Base-by-base conservation (phyloP, 2,113 vertebrate species). In the Thunnus thynnus region DNA sequence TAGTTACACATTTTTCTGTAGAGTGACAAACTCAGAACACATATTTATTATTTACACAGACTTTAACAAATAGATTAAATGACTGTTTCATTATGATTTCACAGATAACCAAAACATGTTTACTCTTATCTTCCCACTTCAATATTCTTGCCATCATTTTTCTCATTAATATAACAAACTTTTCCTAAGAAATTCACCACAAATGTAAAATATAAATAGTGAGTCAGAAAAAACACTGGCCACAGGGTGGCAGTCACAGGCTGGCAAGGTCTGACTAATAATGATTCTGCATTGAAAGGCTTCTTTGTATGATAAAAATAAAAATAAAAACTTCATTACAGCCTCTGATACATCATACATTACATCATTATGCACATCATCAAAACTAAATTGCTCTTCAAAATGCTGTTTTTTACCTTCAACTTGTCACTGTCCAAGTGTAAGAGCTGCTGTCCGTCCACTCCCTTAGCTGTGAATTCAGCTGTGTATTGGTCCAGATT, bases 401-500 rank as follows among this genome's bases (percentile, higher is more conserved):
- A n/a, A 13, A 9, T 52, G 8, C 2, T 22, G 1, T 13, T 25
- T 36, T 75, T 68, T 69, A 96, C 97, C 96, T 98, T 97, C 56
- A 98, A 74, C 89, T 94, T 96, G 44, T 97, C 96, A 46, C 96
- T 97, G 94, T 97, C 96, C 8, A 97, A 92, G 32, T 95, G 91
- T 90, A 97, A 92, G 46, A 97, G 87, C 87, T 97, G 96, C 76
- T 95, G 95, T 25, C 97, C 96, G 9, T 97, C 95, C 52, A 96
- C 70, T 10, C 93, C 95, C 79, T 95, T 96, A 30, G 94, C 85
- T 2, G 94, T 97, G 89, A 98, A 97, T 80, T 97, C 96, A 3
- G 92, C 61, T n/a, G 96, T 96, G 47, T 96, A 96, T 76, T 97
- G 97, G 88, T 98, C 97, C 95, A 97, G 95, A 76, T 97, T 97